phyloP scores from a whole-genome alignment of 2,797 vertebrate genomes.

The Tadarida brasiliensis region DNA sequence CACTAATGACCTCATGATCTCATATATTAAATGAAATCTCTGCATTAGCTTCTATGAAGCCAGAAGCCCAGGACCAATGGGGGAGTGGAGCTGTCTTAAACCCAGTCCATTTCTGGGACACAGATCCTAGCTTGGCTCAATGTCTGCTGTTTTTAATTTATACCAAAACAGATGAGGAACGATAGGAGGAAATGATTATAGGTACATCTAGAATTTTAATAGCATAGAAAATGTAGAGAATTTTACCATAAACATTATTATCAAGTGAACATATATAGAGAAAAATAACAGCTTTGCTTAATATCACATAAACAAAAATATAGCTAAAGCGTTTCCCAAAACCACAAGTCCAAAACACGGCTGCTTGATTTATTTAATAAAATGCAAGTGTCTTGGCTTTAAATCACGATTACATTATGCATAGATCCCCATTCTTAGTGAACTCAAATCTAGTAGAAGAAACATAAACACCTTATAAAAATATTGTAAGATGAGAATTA shows the following conservation, averaged over 20 bases:
- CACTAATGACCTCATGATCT: neutral
- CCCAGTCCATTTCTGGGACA: neutral
- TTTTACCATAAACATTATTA: neutral
- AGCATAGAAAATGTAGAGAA: neutral
- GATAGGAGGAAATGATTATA: neutral
- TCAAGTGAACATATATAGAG: constrained; percentile 25
- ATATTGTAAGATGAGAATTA: neutral
- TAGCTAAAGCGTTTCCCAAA: neutral
- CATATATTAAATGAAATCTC: neutral
- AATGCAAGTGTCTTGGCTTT: neutral
- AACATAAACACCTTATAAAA: neutral
- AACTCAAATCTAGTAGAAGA: neutral
- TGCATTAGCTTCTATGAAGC: neutral
- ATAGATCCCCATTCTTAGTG: neutral
- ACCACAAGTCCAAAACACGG: neutral
- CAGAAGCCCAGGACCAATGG: neutral
- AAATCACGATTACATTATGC: neutral
- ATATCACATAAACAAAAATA: constrained; percentile 29
- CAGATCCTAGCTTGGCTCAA: neutral
- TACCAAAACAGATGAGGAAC: neutral
- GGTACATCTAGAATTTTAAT: neutral
- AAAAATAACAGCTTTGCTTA: constrained; percentile 60
- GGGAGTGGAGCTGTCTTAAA: neutral
- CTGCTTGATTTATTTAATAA: constrained; percentile 47
- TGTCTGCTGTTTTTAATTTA: neutral